A percentile compares a stretch with the other conserved stretches of the same genome.
These are phyloP conservation scores for Apomyelois bistriatella DNA, from an alignment of 2,888 invertebrate genomes.

Conservation along the genomic window DNA sequence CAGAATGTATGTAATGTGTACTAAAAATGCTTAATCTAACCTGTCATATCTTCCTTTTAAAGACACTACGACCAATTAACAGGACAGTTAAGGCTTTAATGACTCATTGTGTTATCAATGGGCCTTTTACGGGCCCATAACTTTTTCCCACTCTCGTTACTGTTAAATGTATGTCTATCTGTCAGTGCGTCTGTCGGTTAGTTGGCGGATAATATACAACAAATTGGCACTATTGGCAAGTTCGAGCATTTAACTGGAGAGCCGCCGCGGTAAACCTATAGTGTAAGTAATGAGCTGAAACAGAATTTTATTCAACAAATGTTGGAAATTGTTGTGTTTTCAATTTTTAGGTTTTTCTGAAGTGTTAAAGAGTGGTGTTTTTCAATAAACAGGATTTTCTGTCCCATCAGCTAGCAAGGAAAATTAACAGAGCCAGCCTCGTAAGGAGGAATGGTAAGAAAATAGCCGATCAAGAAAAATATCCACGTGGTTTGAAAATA, in stretches of 20 bases:
- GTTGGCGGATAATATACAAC: constrained; percentile 60
- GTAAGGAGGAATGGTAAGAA: too few species aligned
- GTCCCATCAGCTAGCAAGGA: too few species aligned
- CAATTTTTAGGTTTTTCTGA: too few species aligned
- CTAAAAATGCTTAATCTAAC: too few species aligned
- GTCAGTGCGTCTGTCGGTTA: constrained; percentile 50
- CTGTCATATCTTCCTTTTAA: neutral
- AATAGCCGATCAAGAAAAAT: too few species aligned
- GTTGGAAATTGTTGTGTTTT: too few species aligned
- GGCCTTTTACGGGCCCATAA: constrained; percentile 6
- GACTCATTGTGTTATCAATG: constrained; percentile 1
- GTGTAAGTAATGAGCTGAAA: constrained; percentile 20
- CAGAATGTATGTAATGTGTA: too few species aligned
- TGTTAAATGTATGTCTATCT: constrained; percentile 52
- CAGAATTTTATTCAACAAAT: constrained; percentile 6
- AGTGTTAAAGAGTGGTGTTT: too few species aligned
- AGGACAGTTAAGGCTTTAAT: neutral
- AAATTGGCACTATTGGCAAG: constrained; percentile 65
- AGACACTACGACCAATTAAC: neutral
- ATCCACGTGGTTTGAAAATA: too few species aligned
- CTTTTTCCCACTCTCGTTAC: constrained; percentile 32
- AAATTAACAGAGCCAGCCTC: too few species aligned
- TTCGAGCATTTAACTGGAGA: constrained; percentile 54
- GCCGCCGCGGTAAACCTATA: constrained; percentile 45
- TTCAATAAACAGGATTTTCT: too few species aligned